Percentiles rank a stretch among this genome's conserved stretches.
phyloP scores from a whole-genome alignment of 2,113 vertebrate species.

The Cynopterus brachyotis region DNA sequence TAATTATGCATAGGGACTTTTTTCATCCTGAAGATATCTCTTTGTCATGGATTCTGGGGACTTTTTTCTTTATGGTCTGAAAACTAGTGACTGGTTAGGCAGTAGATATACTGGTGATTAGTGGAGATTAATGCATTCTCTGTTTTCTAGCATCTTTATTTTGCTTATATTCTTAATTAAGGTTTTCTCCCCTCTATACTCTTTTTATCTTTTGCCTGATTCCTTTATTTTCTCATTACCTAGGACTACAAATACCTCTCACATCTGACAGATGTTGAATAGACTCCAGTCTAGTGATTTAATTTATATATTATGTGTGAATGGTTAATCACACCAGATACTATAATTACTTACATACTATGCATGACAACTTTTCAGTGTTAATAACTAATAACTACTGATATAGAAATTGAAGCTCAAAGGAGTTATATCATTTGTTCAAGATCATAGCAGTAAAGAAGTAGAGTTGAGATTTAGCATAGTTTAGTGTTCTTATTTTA shows the following conservation, averaged over 20 bases:
- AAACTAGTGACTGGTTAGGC: not conserved
- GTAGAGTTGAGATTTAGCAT: not conserved
- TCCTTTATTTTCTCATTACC: not conserved
- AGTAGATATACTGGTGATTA: not conserved
- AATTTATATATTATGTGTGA: not conserved
- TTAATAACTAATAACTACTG: not conserved
- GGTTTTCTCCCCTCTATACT: not conserved
- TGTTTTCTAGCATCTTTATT: not conserved
- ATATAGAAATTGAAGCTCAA: not conserved
- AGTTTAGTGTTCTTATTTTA: conserved; percentile 11
- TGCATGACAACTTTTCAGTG: not conserved
- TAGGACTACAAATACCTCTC: not conserved
- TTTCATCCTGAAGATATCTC: not conserved
- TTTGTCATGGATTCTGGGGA: not conserved
- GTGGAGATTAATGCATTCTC: not conserved
- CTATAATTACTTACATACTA: not conserved
- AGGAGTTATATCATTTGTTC: not conserved
- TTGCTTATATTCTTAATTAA: not conserved
- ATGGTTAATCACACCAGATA: not conserved
- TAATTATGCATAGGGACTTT: not conserved
- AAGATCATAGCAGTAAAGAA: not conserved
- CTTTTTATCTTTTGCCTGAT: not conserved
- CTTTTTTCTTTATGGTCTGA: not conserved
- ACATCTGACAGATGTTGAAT: not conserved
- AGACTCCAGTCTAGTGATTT: not conserved